Evolutionary conservation across 2,797 vertebrate genomes (phyloP).

Genomic region (Sternarchorhynchus goeldii): DNA sequence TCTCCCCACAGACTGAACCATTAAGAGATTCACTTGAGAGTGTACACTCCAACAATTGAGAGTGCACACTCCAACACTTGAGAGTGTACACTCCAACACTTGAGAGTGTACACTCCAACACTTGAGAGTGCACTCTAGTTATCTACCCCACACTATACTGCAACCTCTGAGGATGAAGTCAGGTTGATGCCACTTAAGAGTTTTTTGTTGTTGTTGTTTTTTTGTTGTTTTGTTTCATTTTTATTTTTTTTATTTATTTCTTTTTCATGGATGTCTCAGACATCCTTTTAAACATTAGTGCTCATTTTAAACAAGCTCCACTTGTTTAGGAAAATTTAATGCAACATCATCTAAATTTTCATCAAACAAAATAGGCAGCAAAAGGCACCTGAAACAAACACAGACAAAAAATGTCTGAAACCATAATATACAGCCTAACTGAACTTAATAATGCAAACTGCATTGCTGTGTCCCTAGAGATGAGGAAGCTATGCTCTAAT

Average conservation of each 20-base stretch:
- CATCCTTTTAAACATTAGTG: slow-evolving; percentile 62
- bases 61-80: background rate
- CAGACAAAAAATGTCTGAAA: slow-evolving; percentile 45
- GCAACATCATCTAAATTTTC: slow-evolving; percentile 64
- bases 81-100: too few species aligned
- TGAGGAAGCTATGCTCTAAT: slow-evolving; percentile 67
- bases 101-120: slow-evolving; percentile 7
- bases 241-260: slow-evolving; percentile 7
- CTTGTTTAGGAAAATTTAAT: slow-evolving; percentile 71
- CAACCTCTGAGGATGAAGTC: slow-evolving; percentile 57
- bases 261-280: slow-evolving; percentile 55
- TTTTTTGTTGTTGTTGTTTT: slow-evolving; percentile 12
- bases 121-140: slow-evolving; percentile 42
- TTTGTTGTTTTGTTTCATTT: slow-evolving; percentile 37
- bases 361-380: slow-evolving; percentile 78
- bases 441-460: slow-evolving; percentile 68
- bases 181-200: slow-evolving; percentile 57
- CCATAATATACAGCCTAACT: slow-evolving; percentile 61
- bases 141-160: slow-evolving; percentile 45
- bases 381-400: slow-evolving; percentile 71
- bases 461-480: slow-evolving; percentile 69
- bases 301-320: slow-evolving; percentile 73
- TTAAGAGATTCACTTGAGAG: slow-evolving; percentile 45
- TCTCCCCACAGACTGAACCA: slow-evolving; percentile 61
- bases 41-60: slow-evolving; percentile 20